A percentile compares a stretch with the other conserved stretches of the same genome.
These are phyloP conservation scores for Limanda limanda DNA, from an alignment of 2,113 vertebrate genomes.

Conservation along the genomic window DNA sequence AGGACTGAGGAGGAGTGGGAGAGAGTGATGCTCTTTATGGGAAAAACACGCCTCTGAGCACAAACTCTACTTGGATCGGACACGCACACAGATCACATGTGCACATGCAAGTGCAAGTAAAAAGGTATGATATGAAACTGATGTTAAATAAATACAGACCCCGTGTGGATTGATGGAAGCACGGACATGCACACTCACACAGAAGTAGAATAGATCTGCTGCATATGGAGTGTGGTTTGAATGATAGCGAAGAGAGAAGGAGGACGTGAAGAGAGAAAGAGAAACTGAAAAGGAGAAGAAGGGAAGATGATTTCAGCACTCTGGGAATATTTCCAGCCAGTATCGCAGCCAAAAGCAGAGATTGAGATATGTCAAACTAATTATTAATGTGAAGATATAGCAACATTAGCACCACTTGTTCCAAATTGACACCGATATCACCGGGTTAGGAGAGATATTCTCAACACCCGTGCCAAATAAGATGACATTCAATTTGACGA, in stretches of 20 bases:
- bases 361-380: conserved; percentile 58
- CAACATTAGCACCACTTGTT: conserved; percentile 58
- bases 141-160: background rate
- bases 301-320: conserved; percentile 25
- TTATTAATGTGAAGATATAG: conserved; percentile 62
- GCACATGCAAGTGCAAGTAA: background rate
- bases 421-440: conserved; percentile 55
- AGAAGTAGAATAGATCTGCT: background rate
- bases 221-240: conserved; percentile 12
- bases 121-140: background rate
- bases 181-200: background rate
- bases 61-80: background rate
- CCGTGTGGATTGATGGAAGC: background rate
- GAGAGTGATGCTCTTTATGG: conserved; percentile 17
- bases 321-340: conserved; percentile 28
- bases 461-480: conserved; percentile 56
- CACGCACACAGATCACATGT: background rate
- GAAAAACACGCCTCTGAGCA: conserved; percentile 30
- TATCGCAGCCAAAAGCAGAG: conserved; percentile 41
- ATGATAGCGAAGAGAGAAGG: background rate
- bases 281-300: conserved; percentile 12
- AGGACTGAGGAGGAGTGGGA: background rate
- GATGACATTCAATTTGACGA: conserved; percentile 71
- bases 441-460: conserved; percentile 53
- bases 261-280: background rate